Conservation (phyloP, 23 tunicate species). For the Clavelina lepadiformis region DNA sequence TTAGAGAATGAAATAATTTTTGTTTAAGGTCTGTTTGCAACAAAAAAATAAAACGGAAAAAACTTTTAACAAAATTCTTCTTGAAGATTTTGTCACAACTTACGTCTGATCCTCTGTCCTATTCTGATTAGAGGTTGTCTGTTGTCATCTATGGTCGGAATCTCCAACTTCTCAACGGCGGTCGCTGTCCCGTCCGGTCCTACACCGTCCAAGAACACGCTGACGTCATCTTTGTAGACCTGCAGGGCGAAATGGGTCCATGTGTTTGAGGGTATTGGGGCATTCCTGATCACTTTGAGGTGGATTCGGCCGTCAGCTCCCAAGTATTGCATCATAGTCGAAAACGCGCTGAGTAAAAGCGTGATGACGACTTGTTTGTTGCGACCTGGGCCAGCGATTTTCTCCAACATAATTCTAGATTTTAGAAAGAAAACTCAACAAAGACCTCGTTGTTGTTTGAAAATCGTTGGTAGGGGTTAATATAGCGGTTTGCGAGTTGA, state of each 20-base stretch:
- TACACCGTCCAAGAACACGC: slow-evolving; percentile 62
- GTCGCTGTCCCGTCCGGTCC: slow-evolving; percentile 63
- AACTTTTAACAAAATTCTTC: no score
- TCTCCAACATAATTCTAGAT: slow-evolving; percentile 63
- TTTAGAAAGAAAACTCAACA: no score
- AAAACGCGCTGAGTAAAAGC: slow-evolving; percentile 31
- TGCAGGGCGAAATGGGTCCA: slow-evolving; percentile 86
- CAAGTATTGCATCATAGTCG: slow-evolving; percentile 57
- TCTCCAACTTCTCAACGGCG: slow-evolving; percentile 15
- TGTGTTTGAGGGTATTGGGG: slow-evolving; percentile 28
- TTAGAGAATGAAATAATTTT: no score
- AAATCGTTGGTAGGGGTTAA: no score
- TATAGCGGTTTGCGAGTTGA: no score
- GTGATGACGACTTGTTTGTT: slow-evolving; percentile 31
- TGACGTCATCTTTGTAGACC: slow-evolving; percentile 44
- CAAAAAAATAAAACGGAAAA: no score
- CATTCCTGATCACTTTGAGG: slow-evolving; percentile 9
- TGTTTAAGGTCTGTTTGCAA: no score
- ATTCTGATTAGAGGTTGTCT: slow-evolving; percentile 28
- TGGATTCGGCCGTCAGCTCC: slow-evolving; percentile 40
- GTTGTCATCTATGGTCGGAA: slow-evolving; percentile 44
- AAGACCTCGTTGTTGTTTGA: no score
- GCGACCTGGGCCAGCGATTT: slow-evolving; percentile 41
- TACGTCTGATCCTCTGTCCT: slow-evolving; percentile 72
- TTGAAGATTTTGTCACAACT: no score